Evolutionary conservation across 2,797 vertebrate genomes (phyloP), one percentile per base, ranked within the genome.

Genomic region (Hydrocynus forskahlii): DNA sequence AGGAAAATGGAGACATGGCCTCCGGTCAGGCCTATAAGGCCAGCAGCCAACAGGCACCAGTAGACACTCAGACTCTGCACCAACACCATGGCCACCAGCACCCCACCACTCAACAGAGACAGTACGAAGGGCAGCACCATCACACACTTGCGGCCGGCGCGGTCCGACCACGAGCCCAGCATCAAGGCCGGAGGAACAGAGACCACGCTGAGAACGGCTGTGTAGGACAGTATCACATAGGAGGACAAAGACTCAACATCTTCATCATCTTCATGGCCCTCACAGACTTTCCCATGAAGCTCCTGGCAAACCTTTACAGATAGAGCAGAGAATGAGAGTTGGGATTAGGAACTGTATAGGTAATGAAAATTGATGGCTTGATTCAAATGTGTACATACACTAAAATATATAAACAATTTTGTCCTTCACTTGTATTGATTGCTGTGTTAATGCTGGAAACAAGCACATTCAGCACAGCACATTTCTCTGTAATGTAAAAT

Each of bases 141-240:
- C 38, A 91, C 86, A 9, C 50, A 64, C 5, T 79, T 80, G 16
- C 86, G 87, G 9, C 87, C 87, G 5, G 68, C 83, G 7, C 57
- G 75, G 83, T 92, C 92, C 0, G 92, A 93, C 91, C 91, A 91
- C 40, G 91, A 89, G 43, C 92, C 91, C 81, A 92, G 84, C 14
- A 90, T 48, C 16, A 93, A 76, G 17, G 91, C 89, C 1, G 89
- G 87, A 2, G 86, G 86, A 29, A 93, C 76, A 69, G 91, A 91
- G 52, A 90, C 50, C 14, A 88, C 29, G 64, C 89, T 89, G 50
- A 83, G 79, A 9, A 88, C 84, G 52, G 52, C 75, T 21, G 73
- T 84, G 79, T 83, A 91, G 45, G 89, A 63, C 19, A 93, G 80
- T 21, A 92, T 40, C n/a, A 92, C 80, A 52, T 87, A 83, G 52